Evolutionary conservation across 2,797 vertebrate species (phyloP).

Genomic region (Spinus pinus): DNA sequence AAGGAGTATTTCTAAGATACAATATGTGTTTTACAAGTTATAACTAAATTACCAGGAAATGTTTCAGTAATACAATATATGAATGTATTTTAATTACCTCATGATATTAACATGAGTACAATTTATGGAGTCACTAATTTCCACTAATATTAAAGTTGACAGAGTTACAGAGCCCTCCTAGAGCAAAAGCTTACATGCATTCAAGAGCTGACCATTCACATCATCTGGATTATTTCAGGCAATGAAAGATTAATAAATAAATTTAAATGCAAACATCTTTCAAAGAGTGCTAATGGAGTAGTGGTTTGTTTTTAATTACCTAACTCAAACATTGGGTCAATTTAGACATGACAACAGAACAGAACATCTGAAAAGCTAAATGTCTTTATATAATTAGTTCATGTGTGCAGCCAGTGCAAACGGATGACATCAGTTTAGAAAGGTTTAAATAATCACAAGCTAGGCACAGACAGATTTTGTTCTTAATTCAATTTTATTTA

Average conservation of each 20-base stretch:
- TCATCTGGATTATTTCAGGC: background rate
- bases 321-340: background rate
- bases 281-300: background rate
- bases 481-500: constrained; percentile 70
- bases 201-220: background rate
- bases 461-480: constrained; percentile 19
- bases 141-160: background rate
- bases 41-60: background rate
- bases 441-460: constrained; percentile 28
- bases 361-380: background rate
- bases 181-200: background rate
- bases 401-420: background rate
- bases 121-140: constrained; percentile 30
- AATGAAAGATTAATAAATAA: constrained; percentile 2
- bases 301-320: background rate
- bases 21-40: accelerated
- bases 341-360: background rate
- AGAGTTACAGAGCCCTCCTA: background rate
- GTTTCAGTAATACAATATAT: background rate
- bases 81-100: background rate
- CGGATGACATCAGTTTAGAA: background rate
- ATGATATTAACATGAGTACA: background rate
- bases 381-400: background rate
- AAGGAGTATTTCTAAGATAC: background rate
- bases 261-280: constrained; percentile 37